Conservation (phyloP, 2,797 vertebrate species). For the Calcarius lapponicus region DNA sequence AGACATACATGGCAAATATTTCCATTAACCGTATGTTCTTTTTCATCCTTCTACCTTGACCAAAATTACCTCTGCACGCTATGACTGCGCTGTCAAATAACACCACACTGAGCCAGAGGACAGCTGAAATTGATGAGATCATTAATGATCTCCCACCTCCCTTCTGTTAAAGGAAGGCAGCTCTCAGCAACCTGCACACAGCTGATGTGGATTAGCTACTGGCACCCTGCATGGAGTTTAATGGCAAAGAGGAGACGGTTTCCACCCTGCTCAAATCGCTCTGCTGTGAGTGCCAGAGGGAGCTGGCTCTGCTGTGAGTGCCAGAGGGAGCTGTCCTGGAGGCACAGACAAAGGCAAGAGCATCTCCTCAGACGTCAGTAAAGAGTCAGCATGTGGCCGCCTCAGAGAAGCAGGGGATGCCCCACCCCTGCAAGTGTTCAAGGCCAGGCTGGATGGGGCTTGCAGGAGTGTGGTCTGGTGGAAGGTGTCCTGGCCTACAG, state of each 20-base stretch:
- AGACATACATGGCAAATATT: background rate
- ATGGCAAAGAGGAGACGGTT: accelerated
- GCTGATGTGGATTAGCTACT: background rate
- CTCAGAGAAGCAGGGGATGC: background rate
- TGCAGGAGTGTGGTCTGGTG: background rate
- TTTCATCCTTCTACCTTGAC: background rate
- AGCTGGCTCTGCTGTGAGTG: too few species aligned
- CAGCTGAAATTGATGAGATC: accelerated
- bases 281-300: background rate
- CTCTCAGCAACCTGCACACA: background rate
- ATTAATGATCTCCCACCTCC: background rate
- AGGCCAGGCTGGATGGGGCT: background rate
- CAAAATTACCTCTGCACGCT: background rate
- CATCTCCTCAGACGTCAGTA: background rate
- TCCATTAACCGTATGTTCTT: background rate
- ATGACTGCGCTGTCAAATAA: background rate
- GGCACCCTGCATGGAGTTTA: background rate
- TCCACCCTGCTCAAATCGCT: background rate
- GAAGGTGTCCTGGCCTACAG: background rate
- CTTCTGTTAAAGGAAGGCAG: background rate
- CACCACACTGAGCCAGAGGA: background rate
- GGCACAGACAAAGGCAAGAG: background rate
- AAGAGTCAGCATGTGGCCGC: accelerated
- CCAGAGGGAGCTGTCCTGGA: accelerated
- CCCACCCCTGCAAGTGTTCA: background rate